Percentiles rank a stretch among this genome's conserved stretches.
These are phyloP conservation scores for Octodon degus DNA, from an alignment of 2,113 vertebrate genomes.

Conservation along the genomic window DNA sequence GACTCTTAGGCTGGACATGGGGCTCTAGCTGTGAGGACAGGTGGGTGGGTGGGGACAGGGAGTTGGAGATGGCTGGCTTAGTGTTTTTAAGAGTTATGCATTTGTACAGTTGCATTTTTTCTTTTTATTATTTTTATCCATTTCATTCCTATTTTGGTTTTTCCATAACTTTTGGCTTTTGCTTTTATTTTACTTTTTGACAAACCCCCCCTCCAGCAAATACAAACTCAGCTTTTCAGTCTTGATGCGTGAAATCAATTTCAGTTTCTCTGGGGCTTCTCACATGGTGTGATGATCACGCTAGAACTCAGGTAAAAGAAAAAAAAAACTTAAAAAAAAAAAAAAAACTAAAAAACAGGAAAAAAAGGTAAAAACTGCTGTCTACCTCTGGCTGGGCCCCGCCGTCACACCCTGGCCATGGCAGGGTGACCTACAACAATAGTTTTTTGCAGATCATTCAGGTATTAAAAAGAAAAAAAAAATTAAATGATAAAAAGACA, in stretches of 20 bases:
- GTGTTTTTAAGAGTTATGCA: constrained; percentile 63
- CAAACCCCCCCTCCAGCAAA: constrained; percentile 1
- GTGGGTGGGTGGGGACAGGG: not conserved
- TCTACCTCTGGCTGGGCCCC: constrained; percentile 86
- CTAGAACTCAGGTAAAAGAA: constrained; percentile 87
- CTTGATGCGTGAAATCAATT: constrained; percentile 58
- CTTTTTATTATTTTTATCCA: constrained; percentile 15
- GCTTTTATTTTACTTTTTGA: not conserved
- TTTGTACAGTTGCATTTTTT: constrained; percentile 80
- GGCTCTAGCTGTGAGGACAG: not conserved
- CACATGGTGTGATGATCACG: constrained; percentile 28
- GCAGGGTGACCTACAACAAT: constrained; percentile 62
- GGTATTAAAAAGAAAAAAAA: constrained; percentile 82
- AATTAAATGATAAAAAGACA: not conserved
- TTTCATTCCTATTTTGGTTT: not conserved
- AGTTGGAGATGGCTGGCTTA: not conserved
- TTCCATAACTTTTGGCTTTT: not conserved
- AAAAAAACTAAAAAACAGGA: not conserved
- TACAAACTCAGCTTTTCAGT: constrained; percentile 69
- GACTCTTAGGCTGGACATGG: not conserved
- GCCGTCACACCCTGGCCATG: constrained; percentile 40
- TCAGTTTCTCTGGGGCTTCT: constrained; percentile 79
- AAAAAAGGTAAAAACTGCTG: constrained; percentile 81
- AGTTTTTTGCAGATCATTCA: constrained; percentile 85
- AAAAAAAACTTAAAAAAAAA: constrained; percentile 8